A percentile compares a stretch with the other conserved stretches of the same genome.
Evolutionary conservation across 1,140 invertebrate genomes (phyloP).

Genomic region (Drosophila nigrodunni): DNA sequence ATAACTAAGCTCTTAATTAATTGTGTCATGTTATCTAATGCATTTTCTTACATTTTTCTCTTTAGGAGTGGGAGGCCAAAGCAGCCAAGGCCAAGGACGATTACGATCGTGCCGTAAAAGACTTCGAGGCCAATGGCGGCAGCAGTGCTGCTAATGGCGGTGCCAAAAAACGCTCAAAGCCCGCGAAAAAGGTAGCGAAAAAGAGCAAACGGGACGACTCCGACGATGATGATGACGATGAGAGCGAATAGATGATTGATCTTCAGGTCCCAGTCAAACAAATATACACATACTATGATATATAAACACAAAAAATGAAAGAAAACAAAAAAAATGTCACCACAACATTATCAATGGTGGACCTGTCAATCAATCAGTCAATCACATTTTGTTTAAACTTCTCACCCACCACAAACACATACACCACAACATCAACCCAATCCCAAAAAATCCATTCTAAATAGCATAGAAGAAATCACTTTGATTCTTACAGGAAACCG

Average conservation of each 20-base stretch:
- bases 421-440: slow-evolving; percentile 23
- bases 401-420: slow-evolving; percentile 20
- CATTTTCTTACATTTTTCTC: background rate
- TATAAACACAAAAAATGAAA: background rate
- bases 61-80: slow-evolving; percentile 95
- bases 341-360: slow-evolving; percentile 30
- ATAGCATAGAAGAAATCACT: slow-evolving; percentile 23
- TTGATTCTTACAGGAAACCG: slow-evolving; percentile 3
- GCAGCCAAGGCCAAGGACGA: slow-evolving; percentile 93
- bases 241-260: slow-evolving; percentile 68
- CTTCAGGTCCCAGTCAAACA: slow-evolving; percentile 48
- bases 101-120: slow-evolving; percentile 94
- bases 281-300: background rate
- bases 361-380: slow-evolving; percentile 35
- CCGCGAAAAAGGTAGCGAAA: slow-evolving; percentile 84
- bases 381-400: slow-evolving; percentile 39
- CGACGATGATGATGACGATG: slow-evolving; percentile 82
- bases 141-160: slow-evolving; percentile 84
- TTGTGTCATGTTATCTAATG: slow-evolving; percentile 2
- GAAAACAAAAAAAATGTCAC: background rate
- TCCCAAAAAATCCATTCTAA: slow-evolving; percentile 24
- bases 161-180: slow-evolving; percentile 82
- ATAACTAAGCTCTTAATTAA: background rate
- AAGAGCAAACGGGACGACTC: slow-evolving; percentile 85
- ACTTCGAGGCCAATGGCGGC: slow-evolving; percentile 92